Evolutionary conservation across 1,140 invertebrate genomes (phyloP), one percentile per base, ranked within the genome.

Genomic region (Drosophila dunni): DNA sequence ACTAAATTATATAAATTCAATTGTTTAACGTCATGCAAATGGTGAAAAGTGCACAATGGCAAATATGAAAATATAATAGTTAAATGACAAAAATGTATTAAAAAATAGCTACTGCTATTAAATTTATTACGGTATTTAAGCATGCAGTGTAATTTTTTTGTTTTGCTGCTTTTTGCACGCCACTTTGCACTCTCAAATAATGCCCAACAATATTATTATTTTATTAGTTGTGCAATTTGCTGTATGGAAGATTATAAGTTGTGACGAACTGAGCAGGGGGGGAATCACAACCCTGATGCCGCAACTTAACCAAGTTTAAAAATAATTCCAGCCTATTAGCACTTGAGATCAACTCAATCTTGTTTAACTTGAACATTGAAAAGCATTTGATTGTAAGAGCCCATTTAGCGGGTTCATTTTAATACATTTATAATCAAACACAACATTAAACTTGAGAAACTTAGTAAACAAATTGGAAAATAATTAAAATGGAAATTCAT

Each of bases 161-260:
- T 69, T 56, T 48, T 57, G 15, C 40, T 38, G 58, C 34, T 80
- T 45, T 58, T 17, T 17, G 2, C 8, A 15, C 24, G 10, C 10
- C n/a, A 40, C 38, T 40, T 40, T 40, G 11, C 11, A 40, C 38
- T 40, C 17, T 45, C 44, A 40, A 61, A 46, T 78, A 53, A 64
- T 64, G 42, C 29, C 20, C 66, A 54, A 56, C 50, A 60, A 58
- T 81, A 74, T 51, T 51, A n/a, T 34, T 29, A 29, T 2, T n/a
- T 3, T 48, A 75, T 75, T 71, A 53, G 56, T 46, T 63, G 48
- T 29, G 50, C 46, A 67, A 71, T 81, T 67, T 76, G 15, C 8
- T 4, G 17, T 15, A 45, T 6, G 34, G 29, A 46, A 62, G 13
- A 20, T 34, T 51, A 44, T 53, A 45, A 3, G 57, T 34, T 61